These are phyloP conservation scores for Gadus chalcogrammus DNA, from an alignment of 2,113 vertebrate species.

Conservation along the genomic window DNA sequence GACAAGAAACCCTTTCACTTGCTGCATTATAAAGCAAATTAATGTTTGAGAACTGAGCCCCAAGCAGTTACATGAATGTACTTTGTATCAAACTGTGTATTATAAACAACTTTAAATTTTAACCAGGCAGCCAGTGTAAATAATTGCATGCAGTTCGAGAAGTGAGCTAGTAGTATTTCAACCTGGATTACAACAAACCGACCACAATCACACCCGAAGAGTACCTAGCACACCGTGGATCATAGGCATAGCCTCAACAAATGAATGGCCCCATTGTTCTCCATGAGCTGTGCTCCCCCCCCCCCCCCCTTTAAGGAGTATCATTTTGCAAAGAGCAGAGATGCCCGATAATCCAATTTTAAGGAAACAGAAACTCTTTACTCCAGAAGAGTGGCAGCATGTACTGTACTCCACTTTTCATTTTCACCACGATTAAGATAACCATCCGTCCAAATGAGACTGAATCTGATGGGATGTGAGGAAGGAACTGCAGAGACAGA, in stretches of 20 bases:
- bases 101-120: no score
- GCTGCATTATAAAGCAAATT: no score
- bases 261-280: conserved; percentile 25
- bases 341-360: conserved; percentile 39
- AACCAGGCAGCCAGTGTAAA: no score
- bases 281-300: not conserved
- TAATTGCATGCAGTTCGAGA: not conserved
- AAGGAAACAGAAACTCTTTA: conserved; percentile 29
- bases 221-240: not conserved
- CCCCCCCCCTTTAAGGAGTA: conserved; percentile 11
- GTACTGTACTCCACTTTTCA: conserved; percentile 16
- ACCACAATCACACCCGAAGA: not conserved
- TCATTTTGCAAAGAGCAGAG: conserved; percentile 31
- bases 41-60: no score
- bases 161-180: conserved; percentile 4
- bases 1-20: no score
- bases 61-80: no score
- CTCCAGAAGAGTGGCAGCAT: conserved; percentile 2
- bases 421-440: conserved; percentile 38
- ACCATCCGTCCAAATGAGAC: conserved; percentile 12
- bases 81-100: no score
- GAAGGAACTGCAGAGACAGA: conserved; percentile 38
- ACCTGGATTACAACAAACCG: not conserved
- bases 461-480: conserved; percentile 15
- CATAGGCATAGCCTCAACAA: not conserved